Evolutionary conservation across 2,888 invertebrate species (phyloP).

Genomic region (Hylaea fasciaria): DNA sequence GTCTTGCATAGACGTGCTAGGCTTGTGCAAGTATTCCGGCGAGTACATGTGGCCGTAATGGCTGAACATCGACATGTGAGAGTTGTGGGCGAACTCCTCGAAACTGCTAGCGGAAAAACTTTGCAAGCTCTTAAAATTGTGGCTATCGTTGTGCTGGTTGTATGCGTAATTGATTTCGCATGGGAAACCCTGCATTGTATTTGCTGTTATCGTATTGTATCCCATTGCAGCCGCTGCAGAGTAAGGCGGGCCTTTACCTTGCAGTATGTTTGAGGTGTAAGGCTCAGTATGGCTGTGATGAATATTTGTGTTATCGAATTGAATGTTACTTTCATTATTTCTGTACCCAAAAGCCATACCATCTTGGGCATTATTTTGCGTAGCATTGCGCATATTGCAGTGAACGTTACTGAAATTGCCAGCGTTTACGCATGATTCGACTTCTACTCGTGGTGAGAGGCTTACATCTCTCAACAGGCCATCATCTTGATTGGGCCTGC

Average conservation of each 20-base stretch:
- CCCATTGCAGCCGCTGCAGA: constrained; percentile 60
- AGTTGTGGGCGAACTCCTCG: constrained; percentile 83
- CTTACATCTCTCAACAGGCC: constrained; percentile 82
- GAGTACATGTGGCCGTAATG: constrained; percentile 80
- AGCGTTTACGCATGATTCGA: constrained; percentile 87
- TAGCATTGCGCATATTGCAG: constrained; percentile 81
- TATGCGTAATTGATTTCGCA: constrained; percentile 79
- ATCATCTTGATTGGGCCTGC: constrained; percentile 66
- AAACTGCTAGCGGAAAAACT: constrained; percentile 81
- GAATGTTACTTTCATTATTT: constrained; percentile 77
- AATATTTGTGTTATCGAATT: constrained; percentile 74
- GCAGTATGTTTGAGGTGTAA: constrained; percentile 75
- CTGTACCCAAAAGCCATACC: constrained; percentile 62
- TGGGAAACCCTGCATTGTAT: constrained; percentile 70
- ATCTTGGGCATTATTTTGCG: constrained; percentile 43
- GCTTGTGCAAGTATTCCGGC: constrained; percentile 75
- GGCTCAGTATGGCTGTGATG: constrained; percentile 73
- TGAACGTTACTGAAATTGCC: constrained; percentile 89
- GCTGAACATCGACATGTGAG: constrained; percentile 80
- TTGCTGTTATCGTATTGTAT: constrained; percentile 57
- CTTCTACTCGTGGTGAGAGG: constrained; percentile 84
- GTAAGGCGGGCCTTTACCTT: constrained; percentile 77
- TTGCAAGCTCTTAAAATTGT: constrained; percentile 73
- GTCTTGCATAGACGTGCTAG: constrained; percentile 60
- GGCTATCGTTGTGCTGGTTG: constrained; percentile 64